Evolutionary conservation across 2,113 vertebrate genomes (phyloP), one percentile per base, ranked within the genome.

Genomic region (Herpetotheres cachinnans): DNA sequence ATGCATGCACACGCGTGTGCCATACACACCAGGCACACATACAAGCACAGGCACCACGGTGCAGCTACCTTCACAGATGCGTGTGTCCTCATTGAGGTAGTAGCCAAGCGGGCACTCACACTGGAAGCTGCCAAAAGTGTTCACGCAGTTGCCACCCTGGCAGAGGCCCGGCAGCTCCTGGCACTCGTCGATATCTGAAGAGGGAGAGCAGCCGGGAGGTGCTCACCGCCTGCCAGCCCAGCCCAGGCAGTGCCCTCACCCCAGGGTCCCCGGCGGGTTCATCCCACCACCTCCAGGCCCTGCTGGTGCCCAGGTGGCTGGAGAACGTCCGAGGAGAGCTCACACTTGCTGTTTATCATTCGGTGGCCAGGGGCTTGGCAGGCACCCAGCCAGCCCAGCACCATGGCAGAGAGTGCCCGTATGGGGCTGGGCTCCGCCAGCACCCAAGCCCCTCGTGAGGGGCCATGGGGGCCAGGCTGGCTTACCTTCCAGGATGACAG

Each of bases 41-140:
- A 25, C 34, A 21, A 26, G 36, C 10, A 4, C 10, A 13, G 34
- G 59, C 44, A 7, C 27, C 26, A 10, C 0, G 1, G 24, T 7
- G 27, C 36, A 19, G 19, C 5, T 96, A 99, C 99, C 99, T 95
- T 99, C 99, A 56, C 99, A 99, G 96, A 99, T 98, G 50, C 98
- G 98, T 0, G 98, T 99, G 91, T 98, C 98, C 94, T 99, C 99
- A 3, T 98, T 99, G 61, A 99, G 98, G 96, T 99, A 99, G 96
- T 99, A 99, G 29, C 99, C 99, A 1, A 98, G 96, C 12, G 99
- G 99, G 73, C 99, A 99, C 59, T 99, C 98, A 2, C 99, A 99
- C 98, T 99, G 99, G 98, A 99, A 99, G 94, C 99, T 99, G 80
- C 99, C 99, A 13, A 99, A 99, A 10, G 99, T 99, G 96, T 99